Base-by-base conservation (phyloP, 2,888 invertebrate genomes). In the Nemapogon koenigi region DNA sequence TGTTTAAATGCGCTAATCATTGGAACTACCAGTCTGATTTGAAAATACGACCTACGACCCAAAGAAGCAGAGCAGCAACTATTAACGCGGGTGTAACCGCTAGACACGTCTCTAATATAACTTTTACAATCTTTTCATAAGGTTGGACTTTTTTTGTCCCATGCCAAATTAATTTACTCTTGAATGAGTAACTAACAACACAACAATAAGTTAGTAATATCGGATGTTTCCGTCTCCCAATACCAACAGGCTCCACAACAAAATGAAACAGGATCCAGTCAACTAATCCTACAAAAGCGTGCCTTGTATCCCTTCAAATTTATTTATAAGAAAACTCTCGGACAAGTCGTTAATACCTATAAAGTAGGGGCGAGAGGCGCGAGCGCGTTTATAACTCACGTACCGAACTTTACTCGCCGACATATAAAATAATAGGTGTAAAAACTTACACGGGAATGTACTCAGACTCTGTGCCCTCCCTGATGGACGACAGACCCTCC, bases 321-420 rank as follows among this genome's bases (percentile, higher is more conserved):
- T 78, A 78, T 78, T 78, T 78, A 78, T 78, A 78, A 78, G 78
- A 78, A 78, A 78, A 78, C 76, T 76, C 78, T 78, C 70, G 76
- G 78, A 78, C 78, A 78, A 75, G 78, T 73, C 78, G 78, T 78
- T 78, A 78, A 78, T 78, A 78, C 78, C 76, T 78, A 78, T 78
- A 78, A 78, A 78, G 78, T 76, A 78, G 76, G 76, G 75, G 75
- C 75, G 72, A 73, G 71, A 75, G 72, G 72, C 75, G 72, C 75
- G 71, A 66, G 72, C 69, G 73, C 73, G 76, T 78, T 78, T 78
- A 78, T 78, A 78, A 76, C 78, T 78, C 78, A 78, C 78, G 78
- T 78, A 75, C 76, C 76, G 72, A 78, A 78, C 78, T 78, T 78
- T 76, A 78, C 78, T 73, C 65, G 76, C 75, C 73, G 76, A 78